These are phyloP conservation scores for Alethe castanea DNA, from an alignment of 2,113 vertebrate genomes.

Conservation along the genomic window DNA sequence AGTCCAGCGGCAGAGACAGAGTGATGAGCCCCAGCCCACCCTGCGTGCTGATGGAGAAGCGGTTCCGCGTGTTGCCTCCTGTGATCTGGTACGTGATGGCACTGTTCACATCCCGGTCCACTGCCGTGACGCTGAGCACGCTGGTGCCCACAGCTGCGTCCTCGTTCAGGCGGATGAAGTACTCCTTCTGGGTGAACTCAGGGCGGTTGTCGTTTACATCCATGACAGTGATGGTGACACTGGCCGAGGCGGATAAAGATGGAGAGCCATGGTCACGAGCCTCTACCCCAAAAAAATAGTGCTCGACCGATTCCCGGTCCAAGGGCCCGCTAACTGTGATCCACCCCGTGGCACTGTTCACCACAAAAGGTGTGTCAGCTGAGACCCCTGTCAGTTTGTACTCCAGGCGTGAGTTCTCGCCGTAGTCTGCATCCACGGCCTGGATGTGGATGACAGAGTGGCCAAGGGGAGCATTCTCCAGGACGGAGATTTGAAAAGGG, in stretches of 20 bases:
- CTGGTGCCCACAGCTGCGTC: constrained; percentile 92
- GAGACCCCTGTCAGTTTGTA: constrained; percentile 88
- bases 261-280: constrained; percentile 92
- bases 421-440: constrained; percentile 92
- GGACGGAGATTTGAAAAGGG: constrained; percentile 92
- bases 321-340: constrained; percentile 91
- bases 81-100: constrained; percentile 97
- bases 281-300: constrained; percentile 95
- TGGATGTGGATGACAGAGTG: constrained; percentile 98
- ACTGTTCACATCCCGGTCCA: constrained; percentile 95
- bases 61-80: constrained; percentile 94
- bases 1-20: constrained; percentile 91
- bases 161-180: constrained; percentile 92
- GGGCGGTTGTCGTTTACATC: constrained; percentile 98
- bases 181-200: constrained; percentile 93
- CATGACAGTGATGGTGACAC: constrained; percentile 94
- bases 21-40: constrained; percentile 89
- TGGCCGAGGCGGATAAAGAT: constrained; percentile 90
- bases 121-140: constrained; percentile 88
- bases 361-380: constrained; percentile 87
- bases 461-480: constrained; percentile 92
- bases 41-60: constrained; percentile 95
- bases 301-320: constrained; percentile 93
- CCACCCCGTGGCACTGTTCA: constrained; percentile 96
- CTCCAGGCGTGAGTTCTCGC: constrained; percentile 90